These are phyloP conservation scores for Trinorchestia longiramus DNA, from an alignment of 1,140 invertebrate genomes.

Conservation along the genomic window DNA sequence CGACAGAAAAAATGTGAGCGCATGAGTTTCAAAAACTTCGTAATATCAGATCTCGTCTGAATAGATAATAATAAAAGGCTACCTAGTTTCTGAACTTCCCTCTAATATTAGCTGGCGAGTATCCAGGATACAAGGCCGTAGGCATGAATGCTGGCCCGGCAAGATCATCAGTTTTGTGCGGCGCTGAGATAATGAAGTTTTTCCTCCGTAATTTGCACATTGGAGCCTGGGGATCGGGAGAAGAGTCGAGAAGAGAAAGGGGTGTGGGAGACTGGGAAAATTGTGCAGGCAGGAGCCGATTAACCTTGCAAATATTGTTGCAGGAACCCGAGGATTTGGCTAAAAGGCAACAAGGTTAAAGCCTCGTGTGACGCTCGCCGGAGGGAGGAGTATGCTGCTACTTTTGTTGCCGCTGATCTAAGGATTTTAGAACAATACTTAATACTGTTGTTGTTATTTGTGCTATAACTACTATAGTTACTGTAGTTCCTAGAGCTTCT, in stretches of 20 bases:
- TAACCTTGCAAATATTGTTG: not conserved
- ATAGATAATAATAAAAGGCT: not conserved
- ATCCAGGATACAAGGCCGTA: not conserved
- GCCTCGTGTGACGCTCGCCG: not conserved
- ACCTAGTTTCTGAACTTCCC: not conserved
- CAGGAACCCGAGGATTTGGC: not conserved
- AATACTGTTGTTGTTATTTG: not conserved
- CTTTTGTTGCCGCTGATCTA: not conserved
- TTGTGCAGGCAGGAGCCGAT: not conserved
- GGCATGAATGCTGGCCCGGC: not conserved
- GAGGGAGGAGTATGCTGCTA: not conserved
- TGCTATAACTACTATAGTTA: not conserved
- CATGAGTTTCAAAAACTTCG: no score
- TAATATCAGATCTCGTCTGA: not conserved
- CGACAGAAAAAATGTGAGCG: no score
- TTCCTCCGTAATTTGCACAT: not conserved
- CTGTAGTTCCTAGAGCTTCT: not conserved
- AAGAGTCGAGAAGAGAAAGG: not conserved
- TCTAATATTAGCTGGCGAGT: not conserved
- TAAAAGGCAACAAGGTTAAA: not conserved
- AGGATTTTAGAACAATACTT: not conserved
- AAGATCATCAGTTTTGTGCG: not conserved
- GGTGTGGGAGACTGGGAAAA: not conserved
- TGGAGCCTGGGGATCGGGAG: not conserved
- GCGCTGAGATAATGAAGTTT: conserved; percentile 7